Percentiles rank a stretch among this genome's conserved stretches.
Conservation (phyloP, 2,113 vertebrate species). For the Calyptomena viridis region DNA sequence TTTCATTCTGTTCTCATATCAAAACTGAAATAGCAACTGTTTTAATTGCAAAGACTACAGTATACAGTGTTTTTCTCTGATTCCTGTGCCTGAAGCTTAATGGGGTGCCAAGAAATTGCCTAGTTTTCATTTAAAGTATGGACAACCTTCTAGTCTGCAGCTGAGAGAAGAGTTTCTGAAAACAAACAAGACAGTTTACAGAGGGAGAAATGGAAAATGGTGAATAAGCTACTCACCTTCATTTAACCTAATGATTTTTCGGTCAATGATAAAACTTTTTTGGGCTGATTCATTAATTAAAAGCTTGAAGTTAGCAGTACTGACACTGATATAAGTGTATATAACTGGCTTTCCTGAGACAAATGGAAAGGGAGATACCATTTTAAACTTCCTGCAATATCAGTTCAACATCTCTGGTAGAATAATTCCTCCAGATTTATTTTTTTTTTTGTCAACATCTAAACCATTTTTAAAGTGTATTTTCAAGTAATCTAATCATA, state of each 20-base stretch:
- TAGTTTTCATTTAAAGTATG: not conserved
- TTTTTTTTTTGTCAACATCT: not conserved
- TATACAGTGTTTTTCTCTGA: not conserved
- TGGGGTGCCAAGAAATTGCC: not conserved
- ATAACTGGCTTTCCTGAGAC: not conserved
- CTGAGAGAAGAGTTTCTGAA: not conserved
- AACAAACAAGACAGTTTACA: not conserved
- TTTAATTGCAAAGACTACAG: not conserved
- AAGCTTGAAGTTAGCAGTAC: not conserved
- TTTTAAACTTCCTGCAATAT: not conserved
- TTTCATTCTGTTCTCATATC: not conserved
- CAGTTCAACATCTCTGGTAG: not conserved
- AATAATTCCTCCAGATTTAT: not conserved
- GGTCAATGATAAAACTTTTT: not conserved
- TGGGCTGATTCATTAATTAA: not conserved
- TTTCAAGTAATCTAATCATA: not conserved
- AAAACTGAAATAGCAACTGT: not conserved
- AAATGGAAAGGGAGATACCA: not conserved
- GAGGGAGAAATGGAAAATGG: not conserved
- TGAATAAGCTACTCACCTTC: not conserved
- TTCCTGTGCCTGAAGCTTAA: not conserved
- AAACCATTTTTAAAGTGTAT: not conserved
- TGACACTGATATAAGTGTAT: not conserved
- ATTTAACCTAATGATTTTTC: slow-evolving; percentile 43
- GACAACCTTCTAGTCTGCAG: not conserved